Evolutionary conservation across 2,888 invertebrate species (phyloP), one percentile per base, ranked within the genome.

Genomic region (Hipparchia semele): DNA sequence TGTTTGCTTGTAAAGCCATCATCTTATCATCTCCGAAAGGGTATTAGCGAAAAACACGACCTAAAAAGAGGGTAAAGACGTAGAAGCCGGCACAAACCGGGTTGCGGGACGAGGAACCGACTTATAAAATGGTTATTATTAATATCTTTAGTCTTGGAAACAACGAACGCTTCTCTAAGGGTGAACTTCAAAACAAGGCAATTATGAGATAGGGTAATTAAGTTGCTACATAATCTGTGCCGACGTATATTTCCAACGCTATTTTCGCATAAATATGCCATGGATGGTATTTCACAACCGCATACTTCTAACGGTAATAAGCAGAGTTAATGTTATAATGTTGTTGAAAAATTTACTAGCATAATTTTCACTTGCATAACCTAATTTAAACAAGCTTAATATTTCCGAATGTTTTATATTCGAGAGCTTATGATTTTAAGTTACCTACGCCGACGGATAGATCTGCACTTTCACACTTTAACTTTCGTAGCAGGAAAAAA

Each of bases 161-260:
- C 89, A 88, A 87, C 88, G 89, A 85, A 87, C 86, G 84, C 84
- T 87, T 81, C 87, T 91, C 92, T 91, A 92, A 93, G 92, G 88
- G 91, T 91, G 89, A 85, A 90, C 91, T 88, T 91, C 92, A 92
- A 92, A 93, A 93, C 92, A 92, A 89, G 88, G 88, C 91, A 92
- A 93, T 94, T 92, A 92, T 86, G 86, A 87, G 87, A 90, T 87
- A 87, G 87, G 87, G 88, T 92, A 93, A 92, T 93, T 91, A 90
- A 87, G 87, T 92, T 89, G 89, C 85, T 84, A 87, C 86, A 85
- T 90, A 88, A 90, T 88, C 87, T 90, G 80, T 73, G 8, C 49
- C 39, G 2, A 76, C 73, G 59, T 68, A 68, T 46, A 76, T 75
- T 77, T 75, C 78, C 71, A 77, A 53, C 76, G 73, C 54, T 71